phyloP scores from a whole-genome alignment of 2,888 invertebrate species.

The Cheiracanthium punctorium region DNA sequence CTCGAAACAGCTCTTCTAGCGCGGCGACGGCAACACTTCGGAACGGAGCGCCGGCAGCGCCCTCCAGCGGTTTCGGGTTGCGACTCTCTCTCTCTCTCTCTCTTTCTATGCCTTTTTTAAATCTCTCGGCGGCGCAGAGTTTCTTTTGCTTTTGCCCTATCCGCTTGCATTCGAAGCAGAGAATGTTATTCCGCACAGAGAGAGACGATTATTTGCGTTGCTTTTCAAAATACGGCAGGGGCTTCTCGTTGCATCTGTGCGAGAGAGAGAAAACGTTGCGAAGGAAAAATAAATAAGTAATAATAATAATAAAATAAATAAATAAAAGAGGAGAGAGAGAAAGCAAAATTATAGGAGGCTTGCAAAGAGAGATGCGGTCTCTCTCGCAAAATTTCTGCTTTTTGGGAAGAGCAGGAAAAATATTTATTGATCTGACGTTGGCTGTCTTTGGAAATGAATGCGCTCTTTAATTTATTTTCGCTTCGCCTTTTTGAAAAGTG shows the following conservation, averaged over 20 bases:
- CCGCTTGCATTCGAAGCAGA: background rate
- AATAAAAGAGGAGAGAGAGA: too few relatives aligned
- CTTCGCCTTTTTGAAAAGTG: background rate
- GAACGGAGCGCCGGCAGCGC: constrained; percentile 29
- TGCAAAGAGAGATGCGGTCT: background rate
- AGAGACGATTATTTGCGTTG: constrained; percentile 14
- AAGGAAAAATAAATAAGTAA: background rate
- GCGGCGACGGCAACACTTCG: constrained; percentile 48
- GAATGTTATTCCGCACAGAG: background rate
- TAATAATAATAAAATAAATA: background rate
- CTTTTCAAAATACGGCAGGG: background rate
- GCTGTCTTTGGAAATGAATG: background rate
- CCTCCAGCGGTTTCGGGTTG: constrained; percentile 27
- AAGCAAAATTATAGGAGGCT: background rate
- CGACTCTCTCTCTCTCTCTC: background rate
- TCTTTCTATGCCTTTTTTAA: too few relatives aligned
- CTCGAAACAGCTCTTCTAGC: background rate
- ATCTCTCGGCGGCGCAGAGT: background rate
- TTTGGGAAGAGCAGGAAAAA: background rate
- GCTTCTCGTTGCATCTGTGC: background rate
- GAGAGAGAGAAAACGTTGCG: background rate
- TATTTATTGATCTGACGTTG: constrained; percentile 11
- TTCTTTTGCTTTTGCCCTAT: background rate
- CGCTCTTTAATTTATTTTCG: constrained; percentile 5
- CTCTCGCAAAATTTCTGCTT: background rate